Base-by-base conservation (phyloP, 2,888 invertebrate genomes). In the Omphaloscelis lunosa region DNA sequence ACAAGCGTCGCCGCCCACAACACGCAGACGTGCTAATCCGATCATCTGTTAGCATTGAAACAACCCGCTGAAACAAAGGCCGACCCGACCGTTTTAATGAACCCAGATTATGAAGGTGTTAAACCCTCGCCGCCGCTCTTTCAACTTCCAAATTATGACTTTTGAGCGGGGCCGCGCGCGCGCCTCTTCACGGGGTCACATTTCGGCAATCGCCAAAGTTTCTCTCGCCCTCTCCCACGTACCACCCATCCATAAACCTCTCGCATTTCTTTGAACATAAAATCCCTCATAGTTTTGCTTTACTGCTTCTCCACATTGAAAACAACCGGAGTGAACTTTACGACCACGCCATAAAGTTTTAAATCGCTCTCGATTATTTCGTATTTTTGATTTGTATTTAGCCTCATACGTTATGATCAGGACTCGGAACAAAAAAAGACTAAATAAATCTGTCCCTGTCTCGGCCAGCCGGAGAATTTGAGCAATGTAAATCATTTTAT, bases 41-140 rank as follows among this genome's bases (percentile, higher is more conserved):
- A 87, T 95, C 96, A 96, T 96, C 94, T 95, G 96, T 96, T 96
- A 95, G 90, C 92, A 90, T 94, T 93, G 92, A 89, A 96, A 96
- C 95, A 92, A 95, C 92, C 94, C 93, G 96, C 95, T 95, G 96
- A 96, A 96, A 96, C 96, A 96, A 96, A 96, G 95, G 93, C 95
- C 93, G 93, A 88, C 94, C 95, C 94, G 94, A 89, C 93, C 92
- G 89, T 90, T 95, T 96, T 96, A 96, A 96, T 96, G 96, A 96
- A 94, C 93, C 93, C 93, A 95, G 96, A 95, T 96, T 96, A 96
- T 95, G 95, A 96, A 96, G 96, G 96, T 96, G 96, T 96, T 96
- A 96, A 96, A 95, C 94, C 94, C 91, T 93, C 93, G 92, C 90
- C 93, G 95, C 94, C 91, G 93, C 93, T 95, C 96, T 96, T 96